Evolutionary conservation across 2,113 vertebrate species (phyloP).

Genomic region (Indicator indicator): DNA sequence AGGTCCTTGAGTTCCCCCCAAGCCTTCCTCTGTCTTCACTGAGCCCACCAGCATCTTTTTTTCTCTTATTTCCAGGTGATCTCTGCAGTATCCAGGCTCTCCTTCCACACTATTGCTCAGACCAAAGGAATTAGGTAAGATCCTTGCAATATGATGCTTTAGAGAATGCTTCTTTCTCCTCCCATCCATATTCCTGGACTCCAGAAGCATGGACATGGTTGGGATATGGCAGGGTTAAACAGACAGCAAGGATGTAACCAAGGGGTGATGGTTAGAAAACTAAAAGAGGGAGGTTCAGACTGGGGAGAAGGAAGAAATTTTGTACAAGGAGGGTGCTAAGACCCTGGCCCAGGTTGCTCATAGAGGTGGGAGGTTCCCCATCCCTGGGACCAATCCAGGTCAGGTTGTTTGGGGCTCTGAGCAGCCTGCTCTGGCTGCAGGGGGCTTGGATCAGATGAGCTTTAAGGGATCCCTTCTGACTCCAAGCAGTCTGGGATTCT

Average conservation of each 20-base stretch:
- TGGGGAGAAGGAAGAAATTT: too few relatives aligned
- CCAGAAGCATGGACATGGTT: not conserved
- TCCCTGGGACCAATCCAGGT: too few relatives aligned
- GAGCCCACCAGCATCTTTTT: not conserved
- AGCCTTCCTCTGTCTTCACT: not conserved
- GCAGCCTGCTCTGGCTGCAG: too few relatives aligned
- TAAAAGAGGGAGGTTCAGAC: too few relatives aligned
- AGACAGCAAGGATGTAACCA: not conserved
- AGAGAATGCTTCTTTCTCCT: not conserved
- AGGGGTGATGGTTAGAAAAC: too few relatives aligned
- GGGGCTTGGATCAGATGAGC: too few relatives aligned
- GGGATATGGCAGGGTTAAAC: not conserved
- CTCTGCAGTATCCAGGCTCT: slow-evolving; percentile 91
- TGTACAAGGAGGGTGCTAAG: too few relatives aligned
- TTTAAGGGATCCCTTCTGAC: too few relatives aligned
- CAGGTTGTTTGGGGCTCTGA: too few relatives aligned
- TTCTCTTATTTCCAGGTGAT: slow-evolving; percentile 86
- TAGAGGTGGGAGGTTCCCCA: too few relatives aligned
- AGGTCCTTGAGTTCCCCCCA: not conserved
- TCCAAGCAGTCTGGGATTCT: too few relatives aligned
- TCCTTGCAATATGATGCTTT: not conserved
- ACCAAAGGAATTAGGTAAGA: slow-evolving; percentile 95
- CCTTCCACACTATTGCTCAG: slow-evolving; percentile 92
- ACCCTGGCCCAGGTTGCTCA: not conserved
- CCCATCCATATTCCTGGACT: not conserved